phyloP scores from a whole-genome alignment of 2,888 invertebrate species.

The Agriopis marginaria region DNA sequence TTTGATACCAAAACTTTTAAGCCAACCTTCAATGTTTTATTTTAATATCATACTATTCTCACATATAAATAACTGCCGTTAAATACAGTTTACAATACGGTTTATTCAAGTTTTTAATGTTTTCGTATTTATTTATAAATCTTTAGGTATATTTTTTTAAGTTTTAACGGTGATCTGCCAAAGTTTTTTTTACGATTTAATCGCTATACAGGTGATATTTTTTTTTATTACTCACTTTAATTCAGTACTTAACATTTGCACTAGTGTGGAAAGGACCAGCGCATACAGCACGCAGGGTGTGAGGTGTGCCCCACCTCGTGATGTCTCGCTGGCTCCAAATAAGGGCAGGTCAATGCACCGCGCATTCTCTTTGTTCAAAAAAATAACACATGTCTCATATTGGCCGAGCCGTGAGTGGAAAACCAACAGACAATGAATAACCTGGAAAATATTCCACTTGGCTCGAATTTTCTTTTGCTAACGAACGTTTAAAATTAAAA shows the following conservation, averaged over 20 bases:
- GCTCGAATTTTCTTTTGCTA: conserved; percentile 42
- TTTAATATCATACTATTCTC: too few relatives aligned
- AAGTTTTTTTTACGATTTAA: too few relatives aligned
- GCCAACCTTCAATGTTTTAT: too few relatives aligned
- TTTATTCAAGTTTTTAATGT: too few relatives aligned
- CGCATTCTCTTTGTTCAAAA: conserved; percentile 76
- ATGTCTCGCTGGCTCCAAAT: conserved; percentile 73
- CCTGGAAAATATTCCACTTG: conserved; percentile 41
- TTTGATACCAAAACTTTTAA: too few relatives aligned
- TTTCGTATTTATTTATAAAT: too few relatives aligned
- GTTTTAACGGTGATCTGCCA: too few relatives aligned
- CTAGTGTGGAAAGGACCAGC: conserved; percentile 45
- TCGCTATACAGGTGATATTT: too few relatives aligned
- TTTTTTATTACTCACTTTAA: not conserved
- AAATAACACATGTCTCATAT: conserved; percentile 70
- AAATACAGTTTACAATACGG: too few relatives aligned
- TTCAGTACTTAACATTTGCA: conserved; percentile 8
- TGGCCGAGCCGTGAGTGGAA: conserved; percentile 71
- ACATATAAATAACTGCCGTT: too few relatives aligned
- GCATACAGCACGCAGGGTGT: conserved; percentile 43
- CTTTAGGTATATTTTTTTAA: too few relatives aligned
- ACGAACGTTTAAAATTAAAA: conserved; percentile 37
- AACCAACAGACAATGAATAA: conserved; percentile 61
- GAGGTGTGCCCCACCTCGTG: conserved; percentile 47
- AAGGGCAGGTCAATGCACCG: conserved; percentile 79